Percentiles rank a stretch among this genome's conserved stretches.
These are phyloP conservation scores for Osmoderma eremita DNA, from an alignment of 2,888 invertebrate species.

Conservation along the genomic window DNA sequence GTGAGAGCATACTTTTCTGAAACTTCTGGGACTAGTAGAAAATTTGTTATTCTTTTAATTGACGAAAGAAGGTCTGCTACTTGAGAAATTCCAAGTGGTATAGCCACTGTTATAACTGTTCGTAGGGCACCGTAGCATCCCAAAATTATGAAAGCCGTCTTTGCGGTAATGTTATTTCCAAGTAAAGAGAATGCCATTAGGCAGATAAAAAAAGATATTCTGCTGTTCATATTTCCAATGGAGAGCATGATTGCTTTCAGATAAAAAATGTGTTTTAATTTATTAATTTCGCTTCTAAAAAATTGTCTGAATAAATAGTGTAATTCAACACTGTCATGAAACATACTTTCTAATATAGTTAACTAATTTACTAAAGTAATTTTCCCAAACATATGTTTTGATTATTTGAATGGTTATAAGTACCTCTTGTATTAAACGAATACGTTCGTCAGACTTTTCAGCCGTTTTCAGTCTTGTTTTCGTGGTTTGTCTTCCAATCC, in stretches of 20 bases:
- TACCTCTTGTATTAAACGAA: constrained; percentile 89
- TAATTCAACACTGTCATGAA: not conserved
- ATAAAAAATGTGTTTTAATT: constrained; percentile 59
- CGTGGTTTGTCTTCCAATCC: constrained; percentile 59
- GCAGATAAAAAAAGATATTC: constrained; percentile 58
- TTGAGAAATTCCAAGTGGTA: constrained; percentile 86
- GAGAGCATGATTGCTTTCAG: constrained; percentile 54
- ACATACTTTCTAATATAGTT: constrained; percentile 77
- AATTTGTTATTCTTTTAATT: constrained; percentile 74
- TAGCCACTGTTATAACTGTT: constrained; percentile 87
- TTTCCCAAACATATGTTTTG: constrained; percentile 92
- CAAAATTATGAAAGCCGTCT: constrained; percentile 88
- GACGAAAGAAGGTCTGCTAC: constrained; percentile 83
- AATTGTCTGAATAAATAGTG: constrained; percentile 38
- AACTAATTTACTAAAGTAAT: constrained; percentile 79
- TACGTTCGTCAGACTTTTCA: constrained; percentile 85
- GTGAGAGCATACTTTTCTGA: constrained; percentile 9
- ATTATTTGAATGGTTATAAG: constrained; percentile 85
- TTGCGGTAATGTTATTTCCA: constrained; percentile 78
- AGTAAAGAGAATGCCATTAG: constrained; percentile 58
- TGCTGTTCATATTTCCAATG: constrained; percentile 55
- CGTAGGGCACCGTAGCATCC: constrained; percentile 89
- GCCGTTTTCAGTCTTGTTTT: constrained; percentile 76
- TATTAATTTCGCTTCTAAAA: constrained; percentile 74
- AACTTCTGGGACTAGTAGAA: constrained; percentile 64